phyloP scores from a whole-genome alignment of 2,113 vertebrate species.

The Gnathonemus echidnorhynchus region DNA sequence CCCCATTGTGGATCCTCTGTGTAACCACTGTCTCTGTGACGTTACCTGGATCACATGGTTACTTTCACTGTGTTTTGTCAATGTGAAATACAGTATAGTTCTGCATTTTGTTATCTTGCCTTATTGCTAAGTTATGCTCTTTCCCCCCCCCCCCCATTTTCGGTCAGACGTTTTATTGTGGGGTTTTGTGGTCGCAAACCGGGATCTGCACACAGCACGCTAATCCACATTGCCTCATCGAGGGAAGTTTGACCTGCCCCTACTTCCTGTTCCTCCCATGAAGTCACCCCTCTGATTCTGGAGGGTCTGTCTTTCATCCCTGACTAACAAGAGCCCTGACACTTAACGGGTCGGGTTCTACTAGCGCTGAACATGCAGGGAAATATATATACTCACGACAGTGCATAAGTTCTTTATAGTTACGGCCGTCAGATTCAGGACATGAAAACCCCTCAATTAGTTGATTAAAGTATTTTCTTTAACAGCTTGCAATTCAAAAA shows the following conservation, averaged over 20 bases:
- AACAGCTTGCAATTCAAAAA: neutral
- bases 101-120: neutral
- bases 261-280: neutral
- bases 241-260: neutral
- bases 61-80: neutral
- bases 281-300: neutral
- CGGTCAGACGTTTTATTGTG: neutral
- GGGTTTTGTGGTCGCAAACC: neutral
- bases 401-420: neutral
- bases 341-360: neutral
- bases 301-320: neutral
- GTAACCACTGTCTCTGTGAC: neutral
- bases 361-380: neutral
- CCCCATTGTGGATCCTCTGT: neutral
- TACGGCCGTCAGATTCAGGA: neutral
- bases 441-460: neutral
- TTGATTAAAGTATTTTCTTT: neutral
- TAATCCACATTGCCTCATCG: neutral
- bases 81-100: neutral
- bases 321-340: neutral
- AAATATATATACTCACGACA: neutral
- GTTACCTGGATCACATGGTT: neutral
- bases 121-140: neutral
- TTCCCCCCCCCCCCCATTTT: neutral
- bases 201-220: neutral